Percentiles rank a stretch among this genome's conserved stretches.
phyloP scores from a whole-genome alignment of 1,140 invertebrate genomes.

The Notospermus geniculatus region DNA sequence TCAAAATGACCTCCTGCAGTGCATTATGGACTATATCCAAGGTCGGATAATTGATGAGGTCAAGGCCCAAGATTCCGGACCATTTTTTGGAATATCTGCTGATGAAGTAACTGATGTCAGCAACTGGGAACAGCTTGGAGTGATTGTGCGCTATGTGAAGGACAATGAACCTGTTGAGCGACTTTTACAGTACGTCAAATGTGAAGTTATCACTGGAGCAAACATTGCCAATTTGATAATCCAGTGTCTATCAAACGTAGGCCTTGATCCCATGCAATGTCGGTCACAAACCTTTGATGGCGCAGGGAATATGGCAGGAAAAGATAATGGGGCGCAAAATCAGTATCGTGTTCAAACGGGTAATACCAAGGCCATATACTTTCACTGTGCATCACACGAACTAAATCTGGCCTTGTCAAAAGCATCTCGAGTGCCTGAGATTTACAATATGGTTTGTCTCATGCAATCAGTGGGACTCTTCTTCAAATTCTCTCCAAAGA shows the following conservation, averaged over 20 bases:
- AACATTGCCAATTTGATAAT: slow-evolving; percentile 16
- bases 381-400: slow-evolving; percentile 26
- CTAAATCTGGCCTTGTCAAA: slow-evolving; percentile 25
- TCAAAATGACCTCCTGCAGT: neutral
- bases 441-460: slow-evolving; percentile 4
- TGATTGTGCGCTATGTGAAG: slow-evolving; percentile 18
- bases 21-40: neutral
- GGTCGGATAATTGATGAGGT: neutral
- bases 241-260: slow-evolving; percentile 12
- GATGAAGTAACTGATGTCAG: neutral
- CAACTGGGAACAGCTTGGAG: slow-evolving; percentile 25
- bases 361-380: slow-evolving; percentile 18
- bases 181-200: slow-evolving; percentile 20
- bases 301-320: slow-evolving; percentile 26
- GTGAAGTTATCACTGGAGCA: slow-evolving; percentile 20
- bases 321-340: slow-evolving; percentile 17
- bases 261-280: slow-evolving; percentile 13
- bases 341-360: slow-evolving; percentile 15
- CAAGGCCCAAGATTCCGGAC: neutral
- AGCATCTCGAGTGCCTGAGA: slow-evolving; percentile 1
- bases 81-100: neutral
- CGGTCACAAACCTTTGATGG: slow-evolving; percentile 27
- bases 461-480: neutral
- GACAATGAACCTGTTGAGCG: slow-evolving; percentile 16
- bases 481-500: neutral